Evolutionary conservation across 2,888 invertebrate species (phyloP).

Genomic region (Heterodera filipjevi): DNA sequence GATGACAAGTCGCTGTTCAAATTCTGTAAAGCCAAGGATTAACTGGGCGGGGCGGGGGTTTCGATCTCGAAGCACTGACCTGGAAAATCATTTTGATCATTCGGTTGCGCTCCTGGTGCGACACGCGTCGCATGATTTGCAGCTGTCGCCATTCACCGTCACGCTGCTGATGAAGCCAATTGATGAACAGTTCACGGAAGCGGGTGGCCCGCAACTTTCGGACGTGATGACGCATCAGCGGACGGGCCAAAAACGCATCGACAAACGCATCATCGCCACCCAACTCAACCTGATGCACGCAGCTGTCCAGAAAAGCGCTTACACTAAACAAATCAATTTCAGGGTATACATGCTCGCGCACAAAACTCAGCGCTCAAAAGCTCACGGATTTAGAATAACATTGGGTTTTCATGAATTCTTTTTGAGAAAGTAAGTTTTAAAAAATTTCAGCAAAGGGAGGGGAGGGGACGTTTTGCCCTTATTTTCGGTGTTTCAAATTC

Average conservation of each 20-base stretch:
- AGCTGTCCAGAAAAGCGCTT: neutral
- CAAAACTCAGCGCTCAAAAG: too few species aligned
- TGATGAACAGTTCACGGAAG: neutral
- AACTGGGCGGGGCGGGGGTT: too few species aligned
- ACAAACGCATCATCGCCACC: neutral
- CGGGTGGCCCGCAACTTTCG: neutral
- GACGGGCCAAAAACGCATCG: neutral
- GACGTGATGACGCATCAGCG: neutral
- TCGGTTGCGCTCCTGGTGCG: neutral
- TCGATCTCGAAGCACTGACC: neutral
- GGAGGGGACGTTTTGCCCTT: too few species aligned
- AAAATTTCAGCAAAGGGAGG: too few species aligned
- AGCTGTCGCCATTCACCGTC: constrained; percentile 3
- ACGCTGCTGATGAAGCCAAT: neutral
- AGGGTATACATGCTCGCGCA: too few species aligned
- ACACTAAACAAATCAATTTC: neutral
- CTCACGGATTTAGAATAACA: too few species aligned
- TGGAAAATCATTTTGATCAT: neutral
- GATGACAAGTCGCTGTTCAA: neutral
- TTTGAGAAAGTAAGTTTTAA: too few species aligned
- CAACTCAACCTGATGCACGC: neutral
- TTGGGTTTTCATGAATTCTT: too few species aligned
- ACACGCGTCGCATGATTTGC: neutral
- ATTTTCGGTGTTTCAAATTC: too few species aligned
- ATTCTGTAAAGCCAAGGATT: neutral